Evolutionary conservation across 2,797 vertebrate species (phyloP), one percentile per base, ranked within the genome.

Genomic region (Tokudaia tokunoshimensis): DNA sequence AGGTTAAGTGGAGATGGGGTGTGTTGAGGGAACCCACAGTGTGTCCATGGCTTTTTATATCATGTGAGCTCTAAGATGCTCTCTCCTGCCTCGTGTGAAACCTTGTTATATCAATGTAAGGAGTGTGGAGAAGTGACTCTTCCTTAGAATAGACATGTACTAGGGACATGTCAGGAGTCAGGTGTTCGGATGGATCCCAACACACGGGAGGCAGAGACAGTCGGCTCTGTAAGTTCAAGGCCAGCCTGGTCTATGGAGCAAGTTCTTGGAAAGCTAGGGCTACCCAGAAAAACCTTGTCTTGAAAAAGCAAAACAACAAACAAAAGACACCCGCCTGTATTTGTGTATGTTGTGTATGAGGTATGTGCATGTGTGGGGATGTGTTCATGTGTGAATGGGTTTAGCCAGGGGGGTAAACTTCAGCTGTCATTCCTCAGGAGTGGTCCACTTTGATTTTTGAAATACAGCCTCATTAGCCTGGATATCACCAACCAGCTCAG

Each of bases 101-200:
- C 2, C 61, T 17, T 1, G 2, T 8, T 76, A 50, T 31, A 47
- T 41, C 26, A 19, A 8, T 41, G 14, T 6, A 6, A 9, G n/a
- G n/a, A 44, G 22, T 13, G 11, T 34, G 31, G 31, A 63, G 84
- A 72, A 80, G 31, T 4, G 11, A 6, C 6, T 0, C 61, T 31
- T 47, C 57, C 44, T 34, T 15, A 31, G 29, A 91, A 57, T 17
- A 61, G 79, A n/a, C 61, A 6, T 14, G 31, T 0, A 3, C 37
- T 10, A 1, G 44, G 13, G n/a, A 59, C 11, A 4, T 34, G 31
- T 34, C 65, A 67, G 31, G 1, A 34, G 82, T 67, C 74, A 76
- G 0, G 0, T 1, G 11, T 26, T 20, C 17, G 37, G 3, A 22
- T 15, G 52, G 44, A 44, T 37, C 20, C 37, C 37, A 75, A 24